These are phyloP conservation scores for Gallinago undulata DNA, from an alignment of 2,113 vertebrate species.

Conservation along the genomic window DNA sequence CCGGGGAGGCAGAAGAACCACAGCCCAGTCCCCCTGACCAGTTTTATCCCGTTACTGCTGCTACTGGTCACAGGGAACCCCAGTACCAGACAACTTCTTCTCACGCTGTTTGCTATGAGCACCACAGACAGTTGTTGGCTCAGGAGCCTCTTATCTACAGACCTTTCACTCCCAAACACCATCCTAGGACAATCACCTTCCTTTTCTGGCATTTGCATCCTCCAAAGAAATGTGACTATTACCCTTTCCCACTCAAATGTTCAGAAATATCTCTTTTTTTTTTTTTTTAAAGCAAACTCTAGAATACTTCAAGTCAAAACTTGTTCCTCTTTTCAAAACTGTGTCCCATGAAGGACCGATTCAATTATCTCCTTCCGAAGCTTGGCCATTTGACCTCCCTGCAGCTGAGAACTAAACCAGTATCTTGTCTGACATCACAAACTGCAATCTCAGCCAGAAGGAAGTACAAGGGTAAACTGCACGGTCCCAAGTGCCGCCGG, in stretches of 20 bases:
- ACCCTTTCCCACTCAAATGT: neutral
- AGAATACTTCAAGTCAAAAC: neutral
- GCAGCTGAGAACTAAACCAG: neutral
- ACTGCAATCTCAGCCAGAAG: neutral
- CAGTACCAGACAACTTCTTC: fast-evolving
- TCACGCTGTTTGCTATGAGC: neutral
- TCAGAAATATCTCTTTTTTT: neutral
- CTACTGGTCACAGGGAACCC: no score
- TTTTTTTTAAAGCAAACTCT: neutral
- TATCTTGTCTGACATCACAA: conserved; percentile 17
- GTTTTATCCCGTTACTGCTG: neutral
- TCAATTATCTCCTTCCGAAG: neutral
- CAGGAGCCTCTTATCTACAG: neutral
- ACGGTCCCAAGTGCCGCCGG: neutral
- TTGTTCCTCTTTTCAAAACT: neutral
- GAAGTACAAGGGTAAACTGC: conserved; percentile 26
- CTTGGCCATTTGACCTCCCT: neutral
- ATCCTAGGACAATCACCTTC: no score
- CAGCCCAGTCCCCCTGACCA: neutral
- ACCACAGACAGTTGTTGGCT: neutral
- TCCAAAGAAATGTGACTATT: neutral
- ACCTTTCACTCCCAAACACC: neutral
- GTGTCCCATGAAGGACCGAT: neutral
- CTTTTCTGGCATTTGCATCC: neutral
- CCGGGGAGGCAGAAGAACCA: neutral